A percentile compares a stretch with the other conserved stretches of the same genome.
Evolutionary conservation across 2,113 vertebrate genomes (phyloP).

Genomic region (Phyllopteryx taeniolatus): DNA sequence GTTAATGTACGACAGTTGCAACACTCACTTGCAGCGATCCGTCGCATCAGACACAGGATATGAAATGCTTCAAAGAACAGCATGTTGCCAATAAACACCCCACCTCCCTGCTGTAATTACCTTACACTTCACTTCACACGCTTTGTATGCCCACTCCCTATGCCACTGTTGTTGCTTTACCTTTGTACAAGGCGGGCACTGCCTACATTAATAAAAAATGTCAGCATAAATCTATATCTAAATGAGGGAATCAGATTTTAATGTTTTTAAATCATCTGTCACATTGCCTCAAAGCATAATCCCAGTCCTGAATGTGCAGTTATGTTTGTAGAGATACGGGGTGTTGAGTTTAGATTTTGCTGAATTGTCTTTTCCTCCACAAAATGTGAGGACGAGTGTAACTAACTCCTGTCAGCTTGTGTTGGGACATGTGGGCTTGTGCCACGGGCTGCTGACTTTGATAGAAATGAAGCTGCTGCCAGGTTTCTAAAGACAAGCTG

Average conservation of each 20-base stretch:
- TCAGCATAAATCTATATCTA: slow-evolving; percentile 16
- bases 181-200: slow-evolving; percentile 16
- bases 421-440: slow-evolving; percentile 18
- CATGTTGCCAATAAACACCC: slow-evolving; percentile 63
- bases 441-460: slow-evolving; percentile 57
- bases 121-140: slow-evolving; percentile 55
- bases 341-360: slow-evolving; percentile 10
- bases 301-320: slow-evolving; percentile 7
- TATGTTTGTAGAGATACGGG: slow-evolving; percentile 1
- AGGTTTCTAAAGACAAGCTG: slow-evolving; percentile 72
- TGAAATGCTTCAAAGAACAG: slow-evolving; percentile 48
- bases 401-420: slow-evolving; percentile 56
- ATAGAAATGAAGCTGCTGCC: slow-evolving; percentile 69
- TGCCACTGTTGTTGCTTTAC: slow-evolving; percentile 30
- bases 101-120: slow-evolving; percentile 47
- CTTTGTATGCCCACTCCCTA: slow-evolving; percentile 24
- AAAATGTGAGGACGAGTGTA: slow-evolving; percentile 34
- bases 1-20: slow-evolving; percentile 12
- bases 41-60: slow-evolving; percentile 26
- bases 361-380: slow-evolving; percentile 24
- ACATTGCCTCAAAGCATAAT: not conserved
- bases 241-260: not conserved
- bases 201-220: slow-evolving; percentile 20
- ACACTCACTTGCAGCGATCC: not conserved
- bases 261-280: not conserved